Evolutionary conservation across 2,888 invertebrate genomes (phyloP).

Genomic region (Dolomedes plantarius): DNA sequence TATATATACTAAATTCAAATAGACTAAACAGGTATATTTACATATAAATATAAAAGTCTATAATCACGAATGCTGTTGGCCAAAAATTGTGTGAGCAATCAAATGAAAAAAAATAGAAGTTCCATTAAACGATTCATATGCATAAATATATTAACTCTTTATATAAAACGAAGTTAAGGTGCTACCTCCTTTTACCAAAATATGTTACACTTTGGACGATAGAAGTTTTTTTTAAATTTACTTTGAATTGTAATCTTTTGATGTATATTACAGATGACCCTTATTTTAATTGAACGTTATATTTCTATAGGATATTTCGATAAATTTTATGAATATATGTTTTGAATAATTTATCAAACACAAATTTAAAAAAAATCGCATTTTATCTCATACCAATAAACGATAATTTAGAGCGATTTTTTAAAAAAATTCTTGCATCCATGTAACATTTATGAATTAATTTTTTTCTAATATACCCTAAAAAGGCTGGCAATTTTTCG

Average conservation of each 20-base stretch:
- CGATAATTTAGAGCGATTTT: no score
- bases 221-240: neutral
- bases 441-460: no score
- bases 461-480: no score
- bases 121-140: constrained; percentile 6
- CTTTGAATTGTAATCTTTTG: neutral
- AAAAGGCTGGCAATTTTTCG: no score
- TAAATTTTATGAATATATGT: no score
- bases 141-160: constrained; percentile 17
- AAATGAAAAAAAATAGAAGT: constrained; percentile 26
- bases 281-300: no score
- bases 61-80: constrained; percentile 58
- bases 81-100: constrained; percentile 55
- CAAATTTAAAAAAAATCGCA: no score
- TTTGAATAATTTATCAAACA: no score
- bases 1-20: constrained; percentile 69
- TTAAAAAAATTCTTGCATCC: no score
- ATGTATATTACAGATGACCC: neutral
- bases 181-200: neutral
- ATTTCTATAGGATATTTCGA: no score
- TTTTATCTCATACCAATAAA: no score
- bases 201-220: neutral
- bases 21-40: constrained; percentile 62
- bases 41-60: constrained; percentile 71
- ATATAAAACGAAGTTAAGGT: neutral